Percentiles rank a stretch among this genome's conserved stretches.
Conservation (phyloP, 2,113 vertebrate genomes). For the Chunga burmeisteri region DNA sequence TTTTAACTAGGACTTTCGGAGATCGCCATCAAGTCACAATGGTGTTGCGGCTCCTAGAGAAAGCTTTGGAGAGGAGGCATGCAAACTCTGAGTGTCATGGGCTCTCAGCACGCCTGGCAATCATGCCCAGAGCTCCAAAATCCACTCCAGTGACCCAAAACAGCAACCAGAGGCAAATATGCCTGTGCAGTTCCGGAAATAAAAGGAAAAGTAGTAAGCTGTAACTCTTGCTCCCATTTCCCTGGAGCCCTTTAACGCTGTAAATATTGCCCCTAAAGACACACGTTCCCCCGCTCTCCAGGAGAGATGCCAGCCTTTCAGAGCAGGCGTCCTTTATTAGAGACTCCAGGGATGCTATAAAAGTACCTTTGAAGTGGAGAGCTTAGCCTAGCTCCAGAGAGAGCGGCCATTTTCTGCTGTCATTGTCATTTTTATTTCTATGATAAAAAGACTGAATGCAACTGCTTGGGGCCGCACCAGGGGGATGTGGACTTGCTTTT, state of each 20-base stretch:
- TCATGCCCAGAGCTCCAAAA: background rate
- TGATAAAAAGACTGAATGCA: slow-evolving; percentile 43
- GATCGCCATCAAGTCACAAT: background rate
- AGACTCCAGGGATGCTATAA: slow-evolving; percentile 27
- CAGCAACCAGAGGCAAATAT: background rate
- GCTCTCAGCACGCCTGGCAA: background rate
- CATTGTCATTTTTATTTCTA: slow-evolving; percentile 27
- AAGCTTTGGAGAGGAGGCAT: background rate
- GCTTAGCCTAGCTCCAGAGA: background rate
- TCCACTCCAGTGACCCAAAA: background rate
- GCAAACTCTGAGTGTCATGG: fast-evolving
- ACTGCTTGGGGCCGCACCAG: background rate
- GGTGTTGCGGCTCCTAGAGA: background rate
- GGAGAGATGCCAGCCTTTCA: background rate
- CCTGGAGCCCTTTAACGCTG: background rate
- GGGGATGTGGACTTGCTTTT: background rate
- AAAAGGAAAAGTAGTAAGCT: slow-evolving; percentile 18
- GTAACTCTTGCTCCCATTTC: slow-evolving; percentile 12
- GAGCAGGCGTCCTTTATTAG: background rate
- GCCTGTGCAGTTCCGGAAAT: background rate
- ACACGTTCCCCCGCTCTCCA: background rate
- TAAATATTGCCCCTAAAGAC: slow-evolving; percentile 23
- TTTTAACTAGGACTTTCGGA: background rate
- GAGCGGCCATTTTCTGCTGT: slow-evolving; percentile 26
- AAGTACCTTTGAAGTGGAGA: slow-evolving; percentile 52